These are phyloP conservation scores for Elysia chlorotica DNA, from an alignment of 1,140 invertebrate genomes.

Conservation along the genomic window DNA sequence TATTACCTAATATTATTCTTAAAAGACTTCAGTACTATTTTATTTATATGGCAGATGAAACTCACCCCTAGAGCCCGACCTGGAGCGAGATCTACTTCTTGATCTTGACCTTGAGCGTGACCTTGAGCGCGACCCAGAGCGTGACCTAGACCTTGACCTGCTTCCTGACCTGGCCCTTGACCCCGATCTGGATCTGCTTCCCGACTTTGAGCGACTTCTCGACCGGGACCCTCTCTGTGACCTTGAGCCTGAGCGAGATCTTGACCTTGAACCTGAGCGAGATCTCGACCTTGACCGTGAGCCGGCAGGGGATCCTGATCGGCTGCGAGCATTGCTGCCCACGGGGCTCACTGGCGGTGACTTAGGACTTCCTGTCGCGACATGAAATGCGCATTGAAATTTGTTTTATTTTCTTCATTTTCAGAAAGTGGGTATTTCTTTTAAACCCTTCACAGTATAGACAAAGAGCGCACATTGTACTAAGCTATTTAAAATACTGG, in stretches of 20 bases:
- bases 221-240: slow-evolving; percentile 17
- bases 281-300: slow-evolving; percentile 16
- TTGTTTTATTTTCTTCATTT: not conserved
- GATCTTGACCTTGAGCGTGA: slow-evolving; percentile 8
- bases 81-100: slow-evolving; percentile 7
- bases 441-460: too few species aligned
- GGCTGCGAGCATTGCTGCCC: slow-evolving; percentile 24
- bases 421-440: too few species aligned
- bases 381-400: not conserved
- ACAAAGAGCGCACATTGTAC: too few species aligned
- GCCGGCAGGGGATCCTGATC: slow-evolving; percentile 27
- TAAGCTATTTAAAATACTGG: too few species aligned
- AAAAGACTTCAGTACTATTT: too few species aligned
- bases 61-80: not conserved
- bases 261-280: slow-evolving; percentile 3
- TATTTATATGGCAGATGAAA: too few species aligned
- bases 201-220: slow-evolving; percentile 12
- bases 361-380: slow-evolving; percentile 6
- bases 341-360: slow-evolving; percentile 27
- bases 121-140: slow-evolving; percentile 11
- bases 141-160: slow-evolving; percentile 20
- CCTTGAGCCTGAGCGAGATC: slow-evolving; percentile 22
- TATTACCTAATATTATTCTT: too few species aligned
- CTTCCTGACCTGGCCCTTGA: slow-evolving; percentile 6
- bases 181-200: slow-evolving; percentile 14